Base-by-base conservation (phyloP, 2,113 vertebrate genomes). In the Pedetes capensis region DNA sequence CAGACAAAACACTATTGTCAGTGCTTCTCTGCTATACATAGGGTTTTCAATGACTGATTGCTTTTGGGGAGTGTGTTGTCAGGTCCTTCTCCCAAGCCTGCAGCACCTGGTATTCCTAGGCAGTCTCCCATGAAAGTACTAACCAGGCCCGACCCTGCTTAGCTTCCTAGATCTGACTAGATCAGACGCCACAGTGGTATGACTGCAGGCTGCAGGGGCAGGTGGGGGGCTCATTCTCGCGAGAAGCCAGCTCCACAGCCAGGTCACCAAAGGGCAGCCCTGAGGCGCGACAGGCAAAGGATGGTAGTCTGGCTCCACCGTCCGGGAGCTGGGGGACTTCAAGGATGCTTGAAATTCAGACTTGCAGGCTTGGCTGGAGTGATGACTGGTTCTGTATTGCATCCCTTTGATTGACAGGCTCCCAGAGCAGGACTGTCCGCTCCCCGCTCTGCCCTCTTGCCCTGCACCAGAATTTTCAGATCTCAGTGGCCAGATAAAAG, bases 401-500 rank as follows among this genome's bases (percentile, higher is more conserved):
- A 2, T 32, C 27, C 0, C 1, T 68, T 53, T 90, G 93, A 92
- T 7, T 78, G 88, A 92, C 89, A 78, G 74, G 51, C 29, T 34
- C 64, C 83, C 32, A 1, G 79, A 32, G 39, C 32, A 22, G 82
- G 57, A 22, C 49, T 0, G 8, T 51, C 29, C 47, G 55, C 25
- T 0, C 66, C 37, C 39, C n/a, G n/a, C 37, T 59, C 91, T 91
- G 87, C 71, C 80, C 76, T 20, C 47, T 34, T 6, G 81, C 59
- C 59, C 61, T 71, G 44, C 83, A 42, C 59, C 14, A 68, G 37
- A 39, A 63, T 68, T 63, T 59, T 94, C 85, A 64, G 69, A 94
- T 69, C 92, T 85, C 68, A 29, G 29, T 34, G 76, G 69, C 29
- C 93, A 95, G 94, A 97, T 90, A 90, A 85, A 84, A 74, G 81